Evolutionary conservation across 2,888 invertebrate species (phyloP).

Genomic region (Oscheius sp.): DNA sequence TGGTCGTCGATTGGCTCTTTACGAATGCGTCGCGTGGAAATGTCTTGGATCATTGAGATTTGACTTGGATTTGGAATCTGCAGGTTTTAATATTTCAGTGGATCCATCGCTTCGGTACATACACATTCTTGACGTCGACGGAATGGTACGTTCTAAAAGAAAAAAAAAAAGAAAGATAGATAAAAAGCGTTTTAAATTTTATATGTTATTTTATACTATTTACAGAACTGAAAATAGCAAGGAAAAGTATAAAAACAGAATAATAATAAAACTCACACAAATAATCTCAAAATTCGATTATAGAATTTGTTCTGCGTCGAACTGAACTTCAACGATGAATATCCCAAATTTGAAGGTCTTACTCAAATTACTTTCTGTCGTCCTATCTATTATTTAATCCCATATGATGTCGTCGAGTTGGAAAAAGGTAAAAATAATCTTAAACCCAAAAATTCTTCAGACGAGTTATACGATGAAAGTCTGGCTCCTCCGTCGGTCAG

Average conservation of each 20-base stretch:
- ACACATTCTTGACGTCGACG: constrained; percentile 85
- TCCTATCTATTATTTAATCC: constrained; percentile 37
- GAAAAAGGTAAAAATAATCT: not conserved
- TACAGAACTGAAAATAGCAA: too few relatives aligned
- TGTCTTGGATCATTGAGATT: constrained; percentile 73
- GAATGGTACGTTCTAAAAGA: too few relatives aligned
- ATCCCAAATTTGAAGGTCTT: constrained; percentile 41
- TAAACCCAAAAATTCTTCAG: not conserved
- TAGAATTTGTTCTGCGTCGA: constrained; percentile 82
- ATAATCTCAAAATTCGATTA: constrained; percentile 35
- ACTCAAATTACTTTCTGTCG: constrained; percentile 50
- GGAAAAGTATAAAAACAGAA: too few relatives aligned
- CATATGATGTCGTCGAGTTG: constrained; percentile 14
- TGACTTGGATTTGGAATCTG: constrained; percentile 15
- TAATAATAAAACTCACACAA: too few relatives aligned
- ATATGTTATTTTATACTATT: too few relatives aligned
- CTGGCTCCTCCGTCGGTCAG: too few relatives aligned
- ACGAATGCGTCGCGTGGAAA: constrained; percentile 80
- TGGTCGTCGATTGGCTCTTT: constrained; percentile 59
- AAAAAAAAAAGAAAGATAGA: too few relatives aligned
- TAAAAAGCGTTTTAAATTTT: too few relatives aligned
- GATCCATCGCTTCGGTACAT: constrained; percentile 37
- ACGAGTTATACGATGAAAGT: too few relatives aligned
- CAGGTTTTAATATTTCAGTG: not conserved
- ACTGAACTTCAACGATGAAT: constrained; percentile 33